Base-by-base conservation (phyloP, 2,113 vertebrate species). In the Galeopterus variegatus region DNA sequence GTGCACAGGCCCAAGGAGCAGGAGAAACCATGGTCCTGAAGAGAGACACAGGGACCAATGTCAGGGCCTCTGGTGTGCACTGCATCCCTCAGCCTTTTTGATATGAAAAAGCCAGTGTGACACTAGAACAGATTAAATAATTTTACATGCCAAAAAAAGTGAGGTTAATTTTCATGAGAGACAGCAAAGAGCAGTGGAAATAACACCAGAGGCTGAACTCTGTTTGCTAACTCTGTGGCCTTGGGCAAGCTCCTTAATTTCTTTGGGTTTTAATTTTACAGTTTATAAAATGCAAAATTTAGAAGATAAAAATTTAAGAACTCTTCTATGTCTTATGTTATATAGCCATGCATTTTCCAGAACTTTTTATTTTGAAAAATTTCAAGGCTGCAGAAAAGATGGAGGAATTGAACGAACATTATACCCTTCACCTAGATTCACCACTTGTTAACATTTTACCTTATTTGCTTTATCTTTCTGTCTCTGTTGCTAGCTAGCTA, bases 241-340 rank as follows among this genome's bases (percentile, higher is more conserved):
- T 69, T n/a, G 5, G 58, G 24, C 21, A 91, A 90, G 26, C 24
- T n/a, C 72, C 10, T 28, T 62, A 60, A 72, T 24, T 45, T 75
- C 17, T 86, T 70, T 56, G 52, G 36, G 41, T 24, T 94, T 95
- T 84, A n/a, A 83, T 80, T 93, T 82, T 82, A 65, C 19, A 72
- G 13, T 70, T 50, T 64, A 82, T 21, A 82, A 64, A 96, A n/a
- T n/a, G 52, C 72, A 92, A 87, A 17, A 52, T 79, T 75, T 75
- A 79, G 60, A 90, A 90, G 58, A 70, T 79, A 88, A 92, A 96
- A 95, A 81, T 69, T 12, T 15, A 85, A 75, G 15, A 41, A 73
- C n/a, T 69, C 28, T 84, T 76, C 50, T 7, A 19, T 33, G 26
- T 65, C 50, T 86, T 41, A 14, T 28, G 28, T 31, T 84, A 64